A percentile compares a stretch with the other conserved stretches of the same genome.
Evolutionary conservation across 1,140 invertebrate genomes (phyloP).

Genomic region (Ylistrum balloti): DNA sequence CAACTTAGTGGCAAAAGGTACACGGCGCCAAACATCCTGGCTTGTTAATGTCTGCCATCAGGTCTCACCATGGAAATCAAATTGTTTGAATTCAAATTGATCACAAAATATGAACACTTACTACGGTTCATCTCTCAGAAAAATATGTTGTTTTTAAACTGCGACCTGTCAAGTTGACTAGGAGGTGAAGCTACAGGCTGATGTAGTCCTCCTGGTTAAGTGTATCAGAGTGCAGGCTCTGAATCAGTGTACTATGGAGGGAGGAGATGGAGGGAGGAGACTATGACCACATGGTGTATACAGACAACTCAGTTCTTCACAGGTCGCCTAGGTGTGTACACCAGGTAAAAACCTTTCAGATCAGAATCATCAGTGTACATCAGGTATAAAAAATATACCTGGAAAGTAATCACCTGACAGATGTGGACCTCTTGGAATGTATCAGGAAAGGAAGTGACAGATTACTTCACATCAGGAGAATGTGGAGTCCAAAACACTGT

Average conservation of each 20-base stretch:
- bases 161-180: not conserved
- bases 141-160: not conserved
- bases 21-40: not conserved
- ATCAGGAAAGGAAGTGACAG: not conserved
- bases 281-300: constrained; percentile 5
- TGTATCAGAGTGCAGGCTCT: not conserved
- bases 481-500: not conserved
- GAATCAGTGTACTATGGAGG: not conserved
- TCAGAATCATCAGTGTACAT: not conserved
- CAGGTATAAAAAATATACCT: not conserved
- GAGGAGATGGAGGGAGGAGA: not conserved
- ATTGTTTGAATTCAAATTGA: constrained; percentile 5
- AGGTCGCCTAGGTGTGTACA: not conserved
- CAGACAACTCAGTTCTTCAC: not conserved
- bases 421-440: not conserved
- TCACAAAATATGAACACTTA: not conserved
- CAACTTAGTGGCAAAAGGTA: not conserved
- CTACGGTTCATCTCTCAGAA: not conserved
- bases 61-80: not conserved
- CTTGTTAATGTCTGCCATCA: not conserved
- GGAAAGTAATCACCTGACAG: not conserved
- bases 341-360: not conserved
- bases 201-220: not conserved
- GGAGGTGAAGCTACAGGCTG: not conserved
- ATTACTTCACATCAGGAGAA: not conserved